Conservation (phyloP, 2,888 invertebrate species). For the Eilema caniola region DNA sequence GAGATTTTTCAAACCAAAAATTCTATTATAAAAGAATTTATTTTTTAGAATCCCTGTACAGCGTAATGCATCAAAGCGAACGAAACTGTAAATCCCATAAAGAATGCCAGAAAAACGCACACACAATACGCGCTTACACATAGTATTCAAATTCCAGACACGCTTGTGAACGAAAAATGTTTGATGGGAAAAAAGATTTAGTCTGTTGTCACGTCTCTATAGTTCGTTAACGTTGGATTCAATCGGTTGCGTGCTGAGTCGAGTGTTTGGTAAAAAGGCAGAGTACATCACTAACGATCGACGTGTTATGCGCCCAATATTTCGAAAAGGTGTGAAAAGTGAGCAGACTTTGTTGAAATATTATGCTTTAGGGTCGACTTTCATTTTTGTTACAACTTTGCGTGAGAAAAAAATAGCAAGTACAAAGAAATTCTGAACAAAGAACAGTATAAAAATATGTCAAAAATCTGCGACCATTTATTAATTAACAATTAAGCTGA, state of each 20-base stretch:
- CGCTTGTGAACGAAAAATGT: conserved; percentile 51
- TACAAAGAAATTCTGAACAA: not conserved
- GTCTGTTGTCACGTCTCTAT: conserved; percentile 59
- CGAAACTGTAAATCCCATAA: conserved; percentile 29
- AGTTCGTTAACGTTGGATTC: conserved; percentile 67
- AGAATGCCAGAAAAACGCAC: conserved; percentile 16
- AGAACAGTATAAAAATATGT: not conserved
- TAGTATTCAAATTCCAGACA: conserved; percentile 52
- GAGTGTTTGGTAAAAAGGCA: conserved; percentile 51
- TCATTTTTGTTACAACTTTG: not conserved
- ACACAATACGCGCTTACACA: conserved; percentile 12
- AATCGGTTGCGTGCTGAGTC: conserved; percentile 57
- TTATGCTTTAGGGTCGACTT: not conserved
- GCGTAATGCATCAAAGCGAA: conserved; percentile 44
- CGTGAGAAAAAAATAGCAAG: not conserved
- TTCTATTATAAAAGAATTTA: too few species aligned
- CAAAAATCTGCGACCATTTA: too few species aligned
- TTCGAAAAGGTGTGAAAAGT: conserved; percentile 16
- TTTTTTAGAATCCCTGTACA: not conserved
- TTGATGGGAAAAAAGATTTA: conserved; percentile 58
- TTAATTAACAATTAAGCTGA: too few species aligned
- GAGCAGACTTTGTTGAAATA: not conserved
- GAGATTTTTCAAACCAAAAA: too few species aligned
- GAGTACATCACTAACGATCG: conserved; percentile 45
- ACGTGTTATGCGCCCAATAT: conserved; percentile 32